A percentile compares a stretch with the other conserved stretches of the same genome.
Evolutionary conservation across 2,888 invertebrate genomes (phyloP).

Genomic region (Diabrotica balteata): DNA sequence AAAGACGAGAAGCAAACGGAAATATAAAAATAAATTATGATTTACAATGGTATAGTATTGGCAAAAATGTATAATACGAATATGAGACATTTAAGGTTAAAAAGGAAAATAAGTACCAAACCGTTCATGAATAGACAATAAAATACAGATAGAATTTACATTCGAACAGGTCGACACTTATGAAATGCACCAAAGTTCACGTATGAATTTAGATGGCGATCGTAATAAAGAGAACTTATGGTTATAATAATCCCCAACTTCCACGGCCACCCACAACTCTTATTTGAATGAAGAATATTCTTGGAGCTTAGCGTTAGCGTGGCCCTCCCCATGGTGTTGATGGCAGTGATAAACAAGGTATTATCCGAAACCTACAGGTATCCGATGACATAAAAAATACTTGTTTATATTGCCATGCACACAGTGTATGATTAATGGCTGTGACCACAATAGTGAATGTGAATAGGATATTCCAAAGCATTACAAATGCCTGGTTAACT

Average conservation of each 20-base stretch:
- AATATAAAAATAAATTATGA: too few relatives aligned
- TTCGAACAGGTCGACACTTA: constrained; percentile 8
- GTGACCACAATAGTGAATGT: constrained; percentile 49
- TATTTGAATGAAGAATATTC: constrained; percentile 48
- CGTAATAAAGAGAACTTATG: constrained; percentile 35
- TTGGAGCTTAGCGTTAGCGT: constrained; percentile 48
- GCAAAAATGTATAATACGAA: too few relatives aligned
- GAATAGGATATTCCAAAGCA: constrained; percentile 38
- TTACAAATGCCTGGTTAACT: constrained; percentile 53
- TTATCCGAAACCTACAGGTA: constrained; percentile 59
- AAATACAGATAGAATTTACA: neutral
- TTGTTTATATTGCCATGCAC: constrained; percentile 62
- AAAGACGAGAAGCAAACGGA: too few relatives aligned
- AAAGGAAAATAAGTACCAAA: too few relatives aligned
- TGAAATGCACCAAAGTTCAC: constrained; percentile 21
- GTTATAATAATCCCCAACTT: constrained; percentile 35
- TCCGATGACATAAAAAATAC: constrained; percentile 64
- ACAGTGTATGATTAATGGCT: constrained; percentile 60
- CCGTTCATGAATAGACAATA: constrained; percentile 4
- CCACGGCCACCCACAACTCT: constrained; percentile 53
- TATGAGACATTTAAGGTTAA: too few relatives aligned
- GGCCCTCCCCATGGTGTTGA: constrained; percentile 60
- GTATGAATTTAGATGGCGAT: constrained; percentile 15
- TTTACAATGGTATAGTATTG: too few relatives aligned
- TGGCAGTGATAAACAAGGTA: constrained; percentile 62